Evolutionary conservation across 2,888 invertebrate genomes (phyloP).

Genomic region (Drosophila percnosoma): DNA sequence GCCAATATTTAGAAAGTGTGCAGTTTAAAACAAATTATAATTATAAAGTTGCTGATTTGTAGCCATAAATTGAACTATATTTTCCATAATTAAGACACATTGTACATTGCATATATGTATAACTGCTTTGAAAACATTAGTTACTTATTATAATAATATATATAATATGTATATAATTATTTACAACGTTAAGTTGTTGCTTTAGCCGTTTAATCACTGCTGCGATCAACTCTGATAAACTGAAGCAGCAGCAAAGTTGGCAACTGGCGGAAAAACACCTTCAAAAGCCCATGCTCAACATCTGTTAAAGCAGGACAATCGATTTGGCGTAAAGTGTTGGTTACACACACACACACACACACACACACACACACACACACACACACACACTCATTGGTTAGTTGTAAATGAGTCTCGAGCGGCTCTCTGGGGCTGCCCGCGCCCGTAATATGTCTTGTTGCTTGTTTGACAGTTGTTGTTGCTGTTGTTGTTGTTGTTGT

Average conservation of each 20-base stretch:
- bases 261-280: conserved; percentile 76
- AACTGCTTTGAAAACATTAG: background rate
- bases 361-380: conserved; percentile 35
- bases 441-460: conserved; percentile 75
- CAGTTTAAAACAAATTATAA: background rate
- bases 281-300: conserved; percentile 73
- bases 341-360: conserved; percentile 30
- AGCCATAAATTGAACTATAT: too few relatives aligned
- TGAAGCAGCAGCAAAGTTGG: conserved; percentile 26
- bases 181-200: background rate
- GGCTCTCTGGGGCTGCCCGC: conserved; percentile 59
- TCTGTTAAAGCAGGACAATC: conserved; percentile 78
- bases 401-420: conserved; percentile 78
- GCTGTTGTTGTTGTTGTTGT: conserved; percentile 32
- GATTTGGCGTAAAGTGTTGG: conserved; percentile 71
- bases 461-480: conserved; percentile 66
- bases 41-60: too few relatives aligned
- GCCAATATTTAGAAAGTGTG: background rate
- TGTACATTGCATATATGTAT: background rate
- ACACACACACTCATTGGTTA: conserved; percentile 56
- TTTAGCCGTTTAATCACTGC: conserved; percentile 1
- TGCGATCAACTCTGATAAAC: conserved; percentile 15
- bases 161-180: background rate
- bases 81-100: too few relatives aligned
- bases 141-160: background rate